Percentiles rank a stretch among this genome's conserved stretches.
phyloP scores from a whole-genome alignment of 2,113 vertebrate genomes.

The Genyomyrus donnyi region DNA sequence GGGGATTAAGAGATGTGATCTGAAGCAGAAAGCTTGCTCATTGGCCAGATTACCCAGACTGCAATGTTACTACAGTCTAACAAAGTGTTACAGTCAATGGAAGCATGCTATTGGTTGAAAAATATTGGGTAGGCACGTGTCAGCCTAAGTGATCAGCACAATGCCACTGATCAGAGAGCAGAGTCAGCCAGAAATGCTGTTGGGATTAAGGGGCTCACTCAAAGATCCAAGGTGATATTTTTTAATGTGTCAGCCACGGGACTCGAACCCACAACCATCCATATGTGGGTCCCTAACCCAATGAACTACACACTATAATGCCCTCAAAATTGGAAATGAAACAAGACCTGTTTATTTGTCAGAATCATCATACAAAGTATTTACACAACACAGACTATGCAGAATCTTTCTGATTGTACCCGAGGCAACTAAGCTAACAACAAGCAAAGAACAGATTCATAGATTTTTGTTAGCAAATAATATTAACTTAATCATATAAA shows the following conservation, averaged over 20 bases:
- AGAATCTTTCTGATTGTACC: not conserved
- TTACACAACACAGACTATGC: not conserved
- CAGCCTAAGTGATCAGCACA: not conserved
- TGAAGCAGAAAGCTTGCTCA: not conserved
- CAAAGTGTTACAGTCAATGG: not conserved
- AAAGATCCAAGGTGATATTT: not conserved
- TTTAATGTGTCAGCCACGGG: not conserved
- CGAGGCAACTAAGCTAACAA: not conserved
- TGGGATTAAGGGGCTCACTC: not conserved
- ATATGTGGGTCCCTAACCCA: not conserved
- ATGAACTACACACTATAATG: not conserved
- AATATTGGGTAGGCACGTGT: not conserved
- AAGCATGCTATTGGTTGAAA: not conserved
- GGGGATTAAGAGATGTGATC: not conserved
- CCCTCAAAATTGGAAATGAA: not conserved
- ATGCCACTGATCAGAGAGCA: not conserved
- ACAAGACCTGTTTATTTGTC: not conserved
- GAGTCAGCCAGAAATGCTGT: not conserved
- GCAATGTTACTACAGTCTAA: not conserved
- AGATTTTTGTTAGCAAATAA: not conserved
- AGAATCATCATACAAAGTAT: not conserved
- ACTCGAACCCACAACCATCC: not conserved
- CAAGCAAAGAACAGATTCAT: not conserved
- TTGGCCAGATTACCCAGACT: not conserved
- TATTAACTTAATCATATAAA: not conserved